Evolutionary conservation across 2,113 vertebrate species (phyloP).

Genomic region (Albula glossodonta): DNA sequence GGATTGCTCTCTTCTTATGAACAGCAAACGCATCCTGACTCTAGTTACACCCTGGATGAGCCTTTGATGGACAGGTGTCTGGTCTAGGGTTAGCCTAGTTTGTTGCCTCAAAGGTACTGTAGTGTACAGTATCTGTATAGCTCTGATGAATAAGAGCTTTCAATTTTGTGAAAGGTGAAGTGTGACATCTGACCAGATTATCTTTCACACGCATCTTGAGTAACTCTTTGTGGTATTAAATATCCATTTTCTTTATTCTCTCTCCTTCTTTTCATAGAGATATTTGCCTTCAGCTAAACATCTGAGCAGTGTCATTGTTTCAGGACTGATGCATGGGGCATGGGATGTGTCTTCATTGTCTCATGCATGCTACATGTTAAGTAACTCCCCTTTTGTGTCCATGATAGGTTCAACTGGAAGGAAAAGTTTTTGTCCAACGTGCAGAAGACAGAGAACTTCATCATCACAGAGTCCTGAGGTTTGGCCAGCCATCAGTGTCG

Average conservation of each 20-base stretch:
- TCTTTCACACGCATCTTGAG: background rate
- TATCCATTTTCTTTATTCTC: background rate
- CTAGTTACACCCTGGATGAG: background rate
- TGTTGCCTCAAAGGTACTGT: background rate
- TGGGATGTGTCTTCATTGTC: no score
- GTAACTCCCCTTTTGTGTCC: slow-evolving; percentile 2
- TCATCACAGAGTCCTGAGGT: slow-evolving; percentile 68
- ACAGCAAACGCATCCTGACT: background rate
- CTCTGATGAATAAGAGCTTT: background rate
- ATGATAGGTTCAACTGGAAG: background rate
- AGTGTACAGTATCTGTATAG: background rate
- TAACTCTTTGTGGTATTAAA: background rate
- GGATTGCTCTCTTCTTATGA: background rate
- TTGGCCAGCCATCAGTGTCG: slow-evolving; percentile 73
- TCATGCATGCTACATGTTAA: background rate
- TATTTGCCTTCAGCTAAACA: slow-evolving; percentile 49
- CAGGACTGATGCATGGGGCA: background rate
- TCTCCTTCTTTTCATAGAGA: background rate
- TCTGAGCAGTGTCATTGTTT: background rate
- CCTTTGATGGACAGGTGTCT: background rate
- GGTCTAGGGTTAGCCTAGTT: background rate
- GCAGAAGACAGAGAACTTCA: slow-evolving; percentile 55
- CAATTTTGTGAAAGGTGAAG: background rate
- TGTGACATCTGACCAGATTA: background rate
- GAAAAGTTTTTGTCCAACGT: slow-evolving; percentile 44